These are phyloP conservation scores for Acanthosoma haemorrhoidale DNA, from an alignment of 2,888 invertebrate genomes.

Conservation along the genomic window DNA sequence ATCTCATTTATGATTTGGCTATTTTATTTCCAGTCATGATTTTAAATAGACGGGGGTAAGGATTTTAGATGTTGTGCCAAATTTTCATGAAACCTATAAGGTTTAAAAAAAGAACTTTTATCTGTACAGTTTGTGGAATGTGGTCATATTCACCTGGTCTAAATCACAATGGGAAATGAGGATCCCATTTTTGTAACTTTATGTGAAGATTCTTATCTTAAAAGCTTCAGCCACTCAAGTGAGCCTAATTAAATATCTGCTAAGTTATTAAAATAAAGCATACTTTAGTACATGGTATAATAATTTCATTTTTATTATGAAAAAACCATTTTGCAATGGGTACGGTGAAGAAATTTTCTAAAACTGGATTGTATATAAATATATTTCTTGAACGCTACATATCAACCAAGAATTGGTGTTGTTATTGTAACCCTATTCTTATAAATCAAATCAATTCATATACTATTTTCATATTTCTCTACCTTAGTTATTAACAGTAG, in stretches of 20 bases:
- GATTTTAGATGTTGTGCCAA: no score
- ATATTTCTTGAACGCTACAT: constrained; percentile 13
- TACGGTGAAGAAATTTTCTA: neutral
- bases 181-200: no score
- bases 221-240: neutral
- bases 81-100: no score
- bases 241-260: neutral
- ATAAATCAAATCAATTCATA: neutral
- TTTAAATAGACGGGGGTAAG: no score
- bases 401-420: constrained; percentile 18
- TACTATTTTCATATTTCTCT: neutral
- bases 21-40: no score
- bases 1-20: no score
- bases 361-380: neutral
- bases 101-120: no score
- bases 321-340: neutral
- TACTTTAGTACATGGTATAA: neutral
- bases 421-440: constrained; percentile 18
- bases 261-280: neutral
- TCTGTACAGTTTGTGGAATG: no score
- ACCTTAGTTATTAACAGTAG: neutral
- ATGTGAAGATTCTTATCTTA: no score
- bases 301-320: neutral
- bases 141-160: no score
- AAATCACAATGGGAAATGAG: no score